Base-by-base conservation (phyloP, 2,888 invertebrate species). In the Apotomis turbidana region DNA sequence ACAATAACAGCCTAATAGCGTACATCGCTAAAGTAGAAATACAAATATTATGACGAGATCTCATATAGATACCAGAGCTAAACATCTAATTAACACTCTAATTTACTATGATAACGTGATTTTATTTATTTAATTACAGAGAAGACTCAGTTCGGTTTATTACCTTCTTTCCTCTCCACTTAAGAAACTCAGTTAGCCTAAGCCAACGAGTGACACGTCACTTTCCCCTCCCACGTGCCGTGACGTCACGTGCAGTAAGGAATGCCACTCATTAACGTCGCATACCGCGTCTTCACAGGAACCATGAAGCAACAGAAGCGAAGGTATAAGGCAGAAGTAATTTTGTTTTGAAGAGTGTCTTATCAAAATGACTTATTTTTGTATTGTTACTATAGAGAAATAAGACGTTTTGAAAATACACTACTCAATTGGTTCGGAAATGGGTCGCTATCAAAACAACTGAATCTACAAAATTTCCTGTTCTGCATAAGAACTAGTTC, bases 241-340 rank as follows among this genome's bases (percentile, higher is more conserved):
- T 54, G 58, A 54, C 13, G 68, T 73, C 74, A 73, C 75, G 75
- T 77, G 75, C 75, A 76, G 76, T 77, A 70, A 81, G 84, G 88
- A 88, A 89, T 89, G 82, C 81, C 74, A 84, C 86, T 88, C 89
- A 90, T 90, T 89, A 89, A 82, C 81, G 83, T 83, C 79, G 77
- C 87, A 85, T 87, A 85, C 78, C 80, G 79, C 80, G 62, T 60
- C 80, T 77, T 80, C 79, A 76, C 76, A 81, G 80, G 77, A 79
- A 80, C 83, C 82, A 76, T 51, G 59, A 61, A 12, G 51, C 41
- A 49, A 70, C 68, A 72, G 72, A 52, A 67, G 59, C 66, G 72
- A 52, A 67, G 59, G 49, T 9, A 52, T 52, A 52, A 9, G 54
- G 36, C 12, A 0, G 6, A 4, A 12, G 6, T 15, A 0, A 4